Evolutionary conservation across 2,797 vertebrate species (phyloP), one percentile per base, ranked within the genome.

Genomic region (Cynopterus sphinx): DNA sequence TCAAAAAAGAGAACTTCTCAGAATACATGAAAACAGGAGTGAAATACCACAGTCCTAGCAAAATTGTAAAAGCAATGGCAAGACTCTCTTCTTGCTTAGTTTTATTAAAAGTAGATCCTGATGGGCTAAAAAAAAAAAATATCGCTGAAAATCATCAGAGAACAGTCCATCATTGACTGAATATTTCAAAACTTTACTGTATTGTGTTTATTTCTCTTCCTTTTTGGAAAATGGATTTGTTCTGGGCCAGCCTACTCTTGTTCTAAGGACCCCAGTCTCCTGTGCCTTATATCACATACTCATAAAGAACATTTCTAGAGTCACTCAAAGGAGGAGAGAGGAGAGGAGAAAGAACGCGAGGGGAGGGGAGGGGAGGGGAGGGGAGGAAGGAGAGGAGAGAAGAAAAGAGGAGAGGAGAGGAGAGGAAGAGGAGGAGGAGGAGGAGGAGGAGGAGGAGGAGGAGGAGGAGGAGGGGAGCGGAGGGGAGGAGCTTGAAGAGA

Each of bases 11-110:
- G 82, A 95, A 26, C 4, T 93, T 97, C 78, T 94, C 92, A 92
- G 91, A 96, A 97, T 97, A 96, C 39, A 97, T 96, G 96, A 96
- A 82, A 98, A 90, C 13, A 31, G 88, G 70, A 96, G 59, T 96
- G 84, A 90, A 75, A 61, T 31, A 85, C 87, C 83, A 91, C 8
- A 55, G 90, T 51, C 24, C 19, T 21, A 67, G 96, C 46, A 93
- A 96, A 96, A 73, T 46, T 73, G 87, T 59, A 84, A 95, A 26
- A 55, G 82, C 67, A 49, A 75, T 51, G 41, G 28, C 3, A 63
- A 46, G 55, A 89, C 74, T 96, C 87, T 87, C 41, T 73, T 67
- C 36, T 63, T 77, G 22, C 16, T 97, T 96, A 74, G 9, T 87
- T 91, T 96, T 95, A 97, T 96, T 97, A 63, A 6, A 94, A 89